Evolutionary conservation across 2,113 vertebrate species (phyloP), one percentile per base, ranked within the genome.

Genomic region (Notechis scutatus): DNA sequence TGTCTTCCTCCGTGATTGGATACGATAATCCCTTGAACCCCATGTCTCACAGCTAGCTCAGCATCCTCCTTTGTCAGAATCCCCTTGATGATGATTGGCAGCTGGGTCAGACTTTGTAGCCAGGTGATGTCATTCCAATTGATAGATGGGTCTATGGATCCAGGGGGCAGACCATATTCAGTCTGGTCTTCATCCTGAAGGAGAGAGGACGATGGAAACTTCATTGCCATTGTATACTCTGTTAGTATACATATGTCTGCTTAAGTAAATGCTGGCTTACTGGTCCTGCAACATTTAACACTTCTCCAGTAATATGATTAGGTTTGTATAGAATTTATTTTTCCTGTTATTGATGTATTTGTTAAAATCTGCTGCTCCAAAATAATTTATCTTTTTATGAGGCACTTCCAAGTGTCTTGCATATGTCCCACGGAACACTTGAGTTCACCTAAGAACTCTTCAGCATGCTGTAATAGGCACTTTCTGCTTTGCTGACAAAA

Each of bases 1-100:
- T 99, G 99, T 57, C 99, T 97, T 8, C 99, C 99, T 0, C 99
- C 99, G 0, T 99, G 99, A 94, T 99, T 99, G 92, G 99, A 99
- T 93, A 99, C 99, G 1, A 99, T 98, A 97, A 99, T 98, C 92
- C 98, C 99, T 39, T 98, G 98, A 45, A 99, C 98, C 0, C 98
- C 98, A 0, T 99, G 98, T 88, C 98, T 98, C 96, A 99, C 96
- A 0, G 99, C 99, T 96, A 99, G 96, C 95, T 99, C 98, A 1
- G 99, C 99, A 20, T 99, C 99, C 97, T 99, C 99, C 96, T 98
- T 99, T 0, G 99, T 99, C 96, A 99, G 95, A 97, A 99, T 99
- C 54, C 99, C 99, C 97, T 99, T 99, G 96, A 99, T 97, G 95
- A 99, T 98, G 93, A 99, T 97, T 56, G 99, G 99, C 94, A 99